A percentile compares a stretch with the other conserved stretches of the same genome.
Evolutionary conservation across 2,113 vertebrate genomes (phyloP).

Genomic region (Brachypodius melanocephalos): DNA sequence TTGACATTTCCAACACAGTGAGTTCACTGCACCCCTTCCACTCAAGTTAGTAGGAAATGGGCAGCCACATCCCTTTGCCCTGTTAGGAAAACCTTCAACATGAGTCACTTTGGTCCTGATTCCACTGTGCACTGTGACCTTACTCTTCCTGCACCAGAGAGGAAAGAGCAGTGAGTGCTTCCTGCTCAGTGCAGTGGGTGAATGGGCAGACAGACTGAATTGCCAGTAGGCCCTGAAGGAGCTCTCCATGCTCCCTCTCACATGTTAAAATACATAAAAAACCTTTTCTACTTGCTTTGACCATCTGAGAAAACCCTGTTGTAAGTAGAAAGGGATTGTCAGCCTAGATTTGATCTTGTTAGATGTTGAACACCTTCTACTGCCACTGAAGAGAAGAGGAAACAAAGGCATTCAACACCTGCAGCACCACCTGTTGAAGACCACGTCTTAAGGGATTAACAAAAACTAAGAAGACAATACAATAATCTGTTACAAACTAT

Average conservation of each 20-base stretch:
- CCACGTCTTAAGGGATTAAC: conserved; percentile 21
- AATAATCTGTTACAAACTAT: conserved; percentile 26
- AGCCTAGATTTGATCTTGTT: neutral
- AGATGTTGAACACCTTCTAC: neutral
- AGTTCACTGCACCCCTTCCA: neutral
- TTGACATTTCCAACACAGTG: neutral
- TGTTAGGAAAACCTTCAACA: neutral
- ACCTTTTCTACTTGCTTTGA: neutral
- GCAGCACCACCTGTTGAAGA: conserved; percentile 20
- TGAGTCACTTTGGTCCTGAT: neutral
- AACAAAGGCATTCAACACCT: neutral
- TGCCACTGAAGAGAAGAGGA: neutral
- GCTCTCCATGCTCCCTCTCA: neutral
- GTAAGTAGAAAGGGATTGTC: neutral
- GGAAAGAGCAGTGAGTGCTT: neutral
- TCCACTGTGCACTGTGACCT: neutral
- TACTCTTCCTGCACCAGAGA: neutral
- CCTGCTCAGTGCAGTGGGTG: neutral
- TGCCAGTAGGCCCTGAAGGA: neutral
- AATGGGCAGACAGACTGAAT: neutral
- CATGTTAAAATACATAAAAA: neutral
- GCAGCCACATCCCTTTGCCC: neutral
- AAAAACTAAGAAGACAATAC: conserved; percentile 54
- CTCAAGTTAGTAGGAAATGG: neutral
- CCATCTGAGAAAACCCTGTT: neutral